A percentile compares a stretch with the other conserved stretches of the same genome.
Conservation (phyloP, 2,888 invertebrate genomes). For the Drosophila picticornis region DNA sequence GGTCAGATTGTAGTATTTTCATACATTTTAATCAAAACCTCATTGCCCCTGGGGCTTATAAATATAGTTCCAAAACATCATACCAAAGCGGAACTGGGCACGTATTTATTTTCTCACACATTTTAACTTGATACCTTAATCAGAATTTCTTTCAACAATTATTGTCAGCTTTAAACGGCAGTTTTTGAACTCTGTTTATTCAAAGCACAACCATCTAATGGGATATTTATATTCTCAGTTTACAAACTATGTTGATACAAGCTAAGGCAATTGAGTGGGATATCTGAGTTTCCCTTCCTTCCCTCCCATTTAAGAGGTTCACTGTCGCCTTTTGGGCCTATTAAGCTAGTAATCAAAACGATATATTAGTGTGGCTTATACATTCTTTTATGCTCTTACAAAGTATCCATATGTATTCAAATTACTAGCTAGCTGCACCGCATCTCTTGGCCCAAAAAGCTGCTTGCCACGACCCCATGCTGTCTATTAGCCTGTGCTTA, state of each 20-base stretch:
- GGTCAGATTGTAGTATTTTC: background rate
- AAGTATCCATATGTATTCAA: slow-evolving; percentile 29
- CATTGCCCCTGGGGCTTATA: background rate
- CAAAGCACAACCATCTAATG: slow-evolving; percentile 8
- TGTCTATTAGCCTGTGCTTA: slow-evolving; percentile 66
- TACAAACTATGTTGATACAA: background rate
- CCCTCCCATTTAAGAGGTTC: slow-evolving; percentile 2
- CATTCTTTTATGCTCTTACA: slow-evolving; percentile 13
- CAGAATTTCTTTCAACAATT: background rate
- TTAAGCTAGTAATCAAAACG: slow-evolving; percentile 9
- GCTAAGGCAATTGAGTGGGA: slow-evolving; percentile 3
- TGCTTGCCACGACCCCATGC: slow-evolving; percentile 60
- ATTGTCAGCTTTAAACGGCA: slow-evolving; percentile 1
- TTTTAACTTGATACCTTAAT: background rate
- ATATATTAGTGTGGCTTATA: slow-evolving; percentile 2
- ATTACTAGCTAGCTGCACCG: background rate
- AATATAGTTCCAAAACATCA: background rate
- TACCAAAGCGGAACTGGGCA: background rate
- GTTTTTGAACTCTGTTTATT: slow-evolving; percentile 8
- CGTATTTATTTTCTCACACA: background rate
- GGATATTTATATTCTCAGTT: slow-evolving; percentile 20
- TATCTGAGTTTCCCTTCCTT: slow-evolving; percentile 15
- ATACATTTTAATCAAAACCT: background rate
- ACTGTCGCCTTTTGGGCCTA: slow-evolving; percentile 17
- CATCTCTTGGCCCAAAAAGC: slow-evolving; percentile 1